A percentile compares a stretch with the other conserved stretches of the same genome.
These are phyloP conservation scores for Lamprotornis superbus DNA, from an alignment of 2,113 vertebrate species.

Conservation along the genomic window DNA sequence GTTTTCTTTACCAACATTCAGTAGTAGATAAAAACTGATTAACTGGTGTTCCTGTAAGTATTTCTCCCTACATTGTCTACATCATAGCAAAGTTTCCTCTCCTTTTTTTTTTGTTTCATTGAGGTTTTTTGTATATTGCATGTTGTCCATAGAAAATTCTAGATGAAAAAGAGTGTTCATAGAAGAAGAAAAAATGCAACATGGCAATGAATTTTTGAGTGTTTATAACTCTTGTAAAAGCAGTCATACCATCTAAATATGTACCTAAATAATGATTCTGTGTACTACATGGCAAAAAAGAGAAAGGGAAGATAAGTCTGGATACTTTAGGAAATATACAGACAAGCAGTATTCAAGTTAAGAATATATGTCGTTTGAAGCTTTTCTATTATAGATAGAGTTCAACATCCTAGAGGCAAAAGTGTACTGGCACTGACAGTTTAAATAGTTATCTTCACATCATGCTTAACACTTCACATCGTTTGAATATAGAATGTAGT, in stretches of 20 bases:
- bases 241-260: neutral
- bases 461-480: neutral
- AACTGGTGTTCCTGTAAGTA: neutral
- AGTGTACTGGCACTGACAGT: fast-evolving
- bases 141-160: neutral
- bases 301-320: neutral
- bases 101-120: neutral
- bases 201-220: neutral
- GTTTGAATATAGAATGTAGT: neutral
- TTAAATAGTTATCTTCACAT: neutral
- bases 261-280: neutral
- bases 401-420: neutral
- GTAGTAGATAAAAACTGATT: neutral
- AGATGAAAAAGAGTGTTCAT: neutral
- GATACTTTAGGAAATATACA: neutral
- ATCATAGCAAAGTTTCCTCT: neutral
- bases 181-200: neutral
- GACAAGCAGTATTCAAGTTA: neutral
- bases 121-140: neutral
- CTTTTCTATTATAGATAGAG: neutral
- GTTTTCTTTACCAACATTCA: neutral
- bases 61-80: neutral
- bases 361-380: neutral
- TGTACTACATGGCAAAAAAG: neutral
- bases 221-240: neutral